A percentile compares a stretch with the other conserved stretches of the same genome.
Conservation (phyloP, 2,888 invertebrate species). For the Calameuta idolon region DNA sequence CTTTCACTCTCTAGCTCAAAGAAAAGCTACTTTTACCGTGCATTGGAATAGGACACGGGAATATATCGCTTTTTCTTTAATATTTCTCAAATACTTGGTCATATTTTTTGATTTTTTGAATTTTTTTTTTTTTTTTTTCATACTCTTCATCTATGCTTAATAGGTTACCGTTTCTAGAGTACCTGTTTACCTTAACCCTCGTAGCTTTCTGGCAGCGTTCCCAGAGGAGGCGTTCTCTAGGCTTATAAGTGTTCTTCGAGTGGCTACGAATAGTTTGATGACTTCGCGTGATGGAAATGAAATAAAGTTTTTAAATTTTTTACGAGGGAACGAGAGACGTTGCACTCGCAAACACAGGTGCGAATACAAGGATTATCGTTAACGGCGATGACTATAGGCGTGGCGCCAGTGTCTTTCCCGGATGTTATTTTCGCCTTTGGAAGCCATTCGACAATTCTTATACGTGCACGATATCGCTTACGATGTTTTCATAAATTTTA, state of each 20-base stretch:
- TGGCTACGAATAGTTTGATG: neutral
- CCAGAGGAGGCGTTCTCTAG: neutral
- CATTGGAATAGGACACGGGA: constrained; percentile 45
- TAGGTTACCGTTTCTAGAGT: neutral
- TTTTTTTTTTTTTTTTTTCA: neutral
- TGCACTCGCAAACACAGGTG: neutral
- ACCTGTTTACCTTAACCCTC: constrained; percentile 2
- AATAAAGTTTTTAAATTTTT: neutral
- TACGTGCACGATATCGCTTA: neutral
- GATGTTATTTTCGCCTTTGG: neutral
- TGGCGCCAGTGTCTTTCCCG: neutral
- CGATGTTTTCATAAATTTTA: too few species aligned
- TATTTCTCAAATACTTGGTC: neutral
- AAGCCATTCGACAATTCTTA: neutral
- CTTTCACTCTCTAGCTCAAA: constrained; percentile 20
- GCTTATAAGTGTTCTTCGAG: neutral
- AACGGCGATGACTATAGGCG: neutral
- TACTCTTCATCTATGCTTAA: constrained; percentile 7
- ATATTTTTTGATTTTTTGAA: neutral
- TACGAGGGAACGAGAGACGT: neutral
- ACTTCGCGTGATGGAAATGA: neutral
- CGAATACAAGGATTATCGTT: neutral
- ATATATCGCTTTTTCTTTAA: neutral
- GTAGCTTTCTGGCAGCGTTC: neutral
- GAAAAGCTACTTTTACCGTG: constrained; percentile 45